A percentile compares a stretch with the other conserved stretches of the same genome.
These are phyloP conservation scores for Rhinella marina DNA, from an alignment of 2,797 vertebrate genomes.

Conservation along the genomic window DNA sequence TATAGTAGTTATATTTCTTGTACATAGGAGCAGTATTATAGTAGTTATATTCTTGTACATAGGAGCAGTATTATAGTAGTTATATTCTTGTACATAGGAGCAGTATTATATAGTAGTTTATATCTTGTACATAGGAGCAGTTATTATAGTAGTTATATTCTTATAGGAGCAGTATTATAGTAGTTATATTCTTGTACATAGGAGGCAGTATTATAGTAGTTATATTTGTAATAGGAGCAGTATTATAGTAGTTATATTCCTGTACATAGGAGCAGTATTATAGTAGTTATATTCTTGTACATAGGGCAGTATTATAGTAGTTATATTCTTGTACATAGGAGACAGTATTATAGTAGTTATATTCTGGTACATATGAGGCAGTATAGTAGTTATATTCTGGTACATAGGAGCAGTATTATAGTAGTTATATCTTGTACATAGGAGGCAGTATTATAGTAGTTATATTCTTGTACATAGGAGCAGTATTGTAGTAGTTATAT, in stretches of 20 bases:
- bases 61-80: constrained; percentile 1
- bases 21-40: neutral
- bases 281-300: neutral
- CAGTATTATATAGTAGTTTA: too few relatives aligned
- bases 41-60: constrained; percentile 4
- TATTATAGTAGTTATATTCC: constrained; percentile 13
- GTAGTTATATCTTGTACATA: too few relatives aligned
- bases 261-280: constrained; percentile 7
- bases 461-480: neutral
- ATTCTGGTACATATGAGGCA: too few relatives aligned
- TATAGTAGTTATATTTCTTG: constrained; percentile 1
- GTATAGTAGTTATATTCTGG: too few relatives aligned
- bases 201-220: constrained; percentile 8
- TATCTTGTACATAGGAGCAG: neutral
- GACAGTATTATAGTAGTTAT: neutral
- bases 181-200: neutral
- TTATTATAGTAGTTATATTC: constrained; percentile 3
- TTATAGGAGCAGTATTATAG: neutral
- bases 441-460: too few relatives aligned
- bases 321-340: neutral
- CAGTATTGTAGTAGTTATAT: constrained; percentile 8
- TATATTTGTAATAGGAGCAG: neutral
- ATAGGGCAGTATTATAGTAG: neutral
- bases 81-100: neutral
- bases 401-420: too few relatives aligned